These are phyloP conservation scores for Leptinotarsa juncta DNA, from an alignment of 2,888 invertebrate species.

Conservation along the genomic window DNA sequence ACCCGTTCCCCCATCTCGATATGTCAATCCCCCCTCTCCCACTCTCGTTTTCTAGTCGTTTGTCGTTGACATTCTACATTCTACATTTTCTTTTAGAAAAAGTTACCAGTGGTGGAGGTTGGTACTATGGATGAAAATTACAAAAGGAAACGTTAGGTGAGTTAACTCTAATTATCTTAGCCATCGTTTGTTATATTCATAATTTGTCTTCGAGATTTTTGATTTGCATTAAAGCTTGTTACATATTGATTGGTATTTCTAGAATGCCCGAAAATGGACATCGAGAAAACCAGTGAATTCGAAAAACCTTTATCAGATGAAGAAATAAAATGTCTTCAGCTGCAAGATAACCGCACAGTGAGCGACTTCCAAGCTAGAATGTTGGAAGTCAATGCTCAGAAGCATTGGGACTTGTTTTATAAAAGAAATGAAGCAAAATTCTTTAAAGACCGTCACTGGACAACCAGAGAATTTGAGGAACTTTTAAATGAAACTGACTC, in stretches of 20 bases:
- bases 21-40: too few relatives aligned
- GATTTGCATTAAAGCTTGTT: neutral
- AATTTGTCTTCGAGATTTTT: neutral
- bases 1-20: too few relatives aligned
- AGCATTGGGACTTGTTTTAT: constrained; percentile 97
- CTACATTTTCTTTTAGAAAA: too few relatives aligned
- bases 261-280: constrained; percentile 21
- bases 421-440: constrained; percentile 94
- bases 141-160: too few relatives aligned
- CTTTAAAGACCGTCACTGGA: constrained; percentile 97
- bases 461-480: constrained; percentile 87
- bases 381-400: constrained; percentile 84
- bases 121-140: too few relatives aligned
- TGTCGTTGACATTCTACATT: too few relatives aligned
- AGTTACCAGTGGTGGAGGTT: too few relatives aligned
- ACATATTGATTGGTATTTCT: neutral
- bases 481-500: constrained; percentile 60
- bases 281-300: constrained; percentile 21
- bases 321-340: constrained; percentile 73
- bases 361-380: constrained; percentile 80
- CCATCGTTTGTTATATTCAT: neutral
- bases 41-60: too few relatives aligned
- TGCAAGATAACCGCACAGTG: constrained; percentile 78
- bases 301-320: constrained; percentile 70
- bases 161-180: neutral